Base-by-base conservation (phyloP, 2,113 vertebrate species). In the Grammomys surdaster region DNA sequence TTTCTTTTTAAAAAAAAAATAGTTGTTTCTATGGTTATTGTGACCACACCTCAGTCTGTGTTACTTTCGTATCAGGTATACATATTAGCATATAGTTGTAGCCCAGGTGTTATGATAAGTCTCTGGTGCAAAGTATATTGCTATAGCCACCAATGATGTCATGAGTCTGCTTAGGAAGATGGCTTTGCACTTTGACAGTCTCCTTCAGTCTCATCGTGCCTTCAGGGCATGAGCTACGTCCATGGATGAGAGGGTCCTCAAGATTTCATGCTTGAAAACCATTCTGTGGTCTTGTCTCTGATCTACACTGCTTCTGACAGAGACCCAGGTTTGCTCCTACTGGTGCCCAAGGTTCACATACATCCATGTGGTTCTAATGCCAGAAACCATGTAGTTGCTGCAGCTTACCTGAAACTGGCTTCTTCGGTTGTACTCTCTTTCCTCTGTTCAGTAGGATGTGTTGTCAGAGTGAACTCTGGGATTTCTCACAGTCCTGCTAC, bases 171-270 rank as follows among this genome's bases (percentile, higher is more conserved):
- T 54, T 73, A 2, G 51, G 40, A 36, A 40, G 26, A 92, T 48
- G 31, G 20, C 54, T 51, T 48, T 72, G 48, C 12, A 58, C 36
- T 9, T 69, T 69, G 33, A 1, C 12, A 20, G 20, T n/a, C 33
- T 58, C 24, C 24, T 0, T 0, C 13, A 43, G 17, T 46, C 51
- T 95, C 31, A 76, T 48, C 58, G 88, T 4, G 43, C 22, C 12
- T 26, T 67, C 17, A 36, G 43, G 51, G 51, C 31, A 82, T 73
- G 58, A 60, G 46, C 85, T 89, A 7, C 67, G 82, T 77, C 93
- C 43, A 63, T 17, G 60, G 60, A n/a, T 82, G 48, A 95, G 88
- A 86, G 85, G 70, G 89, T 73, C 31, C 58, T 96, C 8, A n/a
- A 88, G 43, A 51, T 11, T 85, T 86, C 92, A 76, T 56, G 22